Evolutionary conservation across 2,888 invertebrate genomes (phyloP).

Genomic region (Perithous albicinctus): DNA sequence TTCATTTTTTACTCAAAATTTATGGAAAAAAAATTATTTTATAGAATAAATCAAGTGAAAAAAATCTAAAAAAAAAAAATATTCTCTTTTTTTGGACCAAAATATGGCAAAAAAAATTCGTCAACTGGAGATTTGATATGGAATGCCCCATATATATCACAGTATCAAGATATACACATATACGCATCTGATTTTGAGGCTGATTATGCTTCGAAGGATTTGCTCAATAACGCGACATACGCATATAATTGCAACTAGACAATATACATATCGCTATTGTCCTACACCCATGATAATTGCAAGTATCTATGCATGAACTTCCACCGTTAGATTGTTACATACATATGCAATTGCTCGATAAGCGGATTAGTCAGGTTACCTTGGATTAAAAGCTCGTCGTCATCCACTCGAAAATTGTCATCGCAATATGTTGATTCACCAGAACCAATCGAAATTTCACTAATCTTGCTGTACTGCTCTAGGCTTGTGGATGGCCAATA

Average conservation of each 20-base stretch:
- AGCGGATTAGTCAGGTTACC: neutral
- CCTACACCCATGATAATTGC: neutral
- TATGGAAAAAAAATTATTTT: too few relatives aligned
- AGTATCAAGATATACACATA: too few relatives aligned
- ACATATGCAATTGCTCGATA: neutral
- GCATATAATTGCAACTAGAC: neutral
- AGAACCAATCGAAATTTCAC: neutral
- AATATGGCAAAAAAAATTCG: too few relatives aligned
- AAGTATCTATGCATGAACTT: neutral
- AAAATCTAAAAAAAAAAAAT: too few relatives aligned
- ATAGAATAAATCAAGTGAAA: too few relatives aligned
- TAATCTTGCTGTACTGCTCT: neutral
- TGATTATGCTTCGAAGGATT: neutral
- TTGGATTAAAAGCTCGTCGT: conserved; percentile 6
- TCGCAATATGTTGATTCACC: neutral
- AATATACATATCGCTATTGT: neutral
- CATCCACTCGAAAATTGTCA: neutral
- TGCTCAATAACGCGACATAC: conserved; percentile 7
- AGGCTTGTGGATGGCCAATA: neutral
- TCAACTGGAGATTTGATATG: too few relatives aligned
- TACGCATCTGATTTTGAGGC: neutral
- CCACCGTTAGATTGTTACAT: neutral
- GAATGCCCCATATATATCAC: too few relatives aligned
- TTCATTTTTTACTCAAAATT: too few relatives aligned
- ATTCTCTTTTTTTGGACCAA: too few relatives aligned